These are phyloP conservation scores for Menidia menidia DNA, from an alignment of 2,797 vertebrate genomes.

Conservation along the genomic window DNA sequence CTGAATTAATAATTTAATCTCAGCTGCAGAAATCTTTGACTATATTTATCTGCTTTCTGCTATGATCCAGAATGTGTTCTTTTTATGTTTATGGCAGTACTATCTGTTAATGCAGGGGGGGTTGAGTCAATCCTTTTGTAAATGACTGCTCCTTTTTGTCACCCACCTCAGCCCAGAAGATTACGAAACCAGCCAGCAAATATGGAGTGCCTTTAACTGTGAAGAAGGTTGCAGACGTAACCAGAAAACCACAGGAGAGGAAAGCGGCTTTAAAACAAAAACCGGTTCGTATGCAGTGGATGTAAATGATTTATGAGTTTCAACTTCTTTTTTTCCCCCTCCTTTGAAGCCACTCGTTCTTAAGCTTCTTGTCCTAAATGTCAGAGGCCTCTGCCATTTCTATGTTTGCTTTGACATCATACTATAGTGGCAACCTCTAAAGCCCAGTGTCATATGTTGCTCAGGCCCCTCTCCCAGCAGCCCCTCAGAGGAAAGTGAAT, in stretches of 20 bases:
- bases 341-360: background rate
- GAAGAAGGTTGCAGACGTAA: conserved; percentile 83
- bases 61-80: too few relatives aligned
- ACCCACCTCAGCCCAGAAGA: conserved; percentile 87
- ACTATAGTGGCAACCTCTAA: conserved; percentile 78
- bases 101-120: too few relatives aligned
- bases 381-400: conserved; percentile 28
- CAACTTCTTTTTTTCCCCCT: background rate
- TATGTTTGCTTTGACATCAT: conserved; percentile 34
- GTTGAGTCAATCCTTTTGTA: background rate
- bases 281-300: conserved; percentile 79
- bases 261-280: conserved; percentile 86
- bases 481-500: conserved; percentile 87
- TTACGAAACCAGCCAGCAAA: conserved; percentile 97
- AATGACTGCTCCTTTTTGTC: conserved; percentile 10
- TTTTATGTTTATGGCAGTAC: too few relatives aligned
- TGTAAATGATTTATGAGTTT: background rate
- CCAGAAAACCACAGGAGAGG: conserved; percentile 86
- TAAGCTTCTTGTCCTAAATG: conserved; percentile 17
- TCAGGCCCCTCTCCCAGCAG: conserved; percentile 86
- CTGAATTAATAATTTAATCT: too few relatives aligned
- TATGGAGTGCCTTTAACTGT: conserved; percentile 95
- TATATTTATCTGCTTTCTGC: too few relatives aligned
- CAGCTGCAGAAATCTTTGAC: too few relatives aligned
- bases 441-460: conserved; percentile 88